Conservation (phyloP, 2,888 invertebrate species). For the Incurvaria masculella region DNA sequence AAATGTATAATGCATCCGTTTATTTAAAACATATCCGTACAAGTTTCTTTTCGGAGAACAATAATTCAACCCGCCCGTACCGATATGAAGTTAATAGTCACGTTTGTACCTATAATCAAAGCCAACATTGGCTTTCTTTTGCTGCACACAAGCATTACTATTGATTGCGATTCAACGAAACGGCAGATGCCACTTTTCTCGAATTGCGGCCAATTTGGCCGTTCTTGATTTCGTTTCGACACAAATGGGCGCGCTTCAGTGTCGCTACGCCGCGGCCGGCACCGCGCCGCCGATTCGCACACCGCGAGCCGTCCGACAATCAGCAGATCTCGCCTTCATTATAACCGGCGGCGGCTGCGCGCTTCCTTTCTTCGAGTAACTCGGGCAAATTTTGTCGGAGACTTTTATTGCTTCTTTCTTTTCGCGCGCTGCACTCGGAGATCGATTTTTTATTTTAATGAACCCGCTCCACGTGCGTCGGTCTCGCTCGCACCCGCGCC, state of each 20-base stretch:
- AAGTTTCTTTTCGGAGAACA: too few species aligned
- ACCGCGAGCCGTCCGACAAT: constrained; percentile 15
- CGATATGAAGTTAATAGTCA: too few species aligned
- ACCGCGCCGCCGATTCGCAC: constrained; percentile 20
- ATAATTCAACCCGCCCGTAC: too few species aligned
- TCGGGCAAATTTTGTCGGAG: constrained; percentile 53
- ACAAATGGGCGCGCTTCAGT: constrained; percentile 1
- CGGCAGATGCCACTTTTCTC: not conserved
- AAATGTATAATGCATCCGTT: too few species aligned
- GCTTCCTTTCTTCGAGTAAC: constrained; percentile 54
- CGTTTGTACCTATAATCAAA: too few species aligned
- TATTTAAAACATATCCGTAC: too few species aligned
- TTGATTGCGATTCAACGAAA: not conserved
- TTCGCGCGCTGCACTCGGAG: constrained; percentile 48
- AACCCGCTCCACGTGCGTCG: constrained; percentile 39
- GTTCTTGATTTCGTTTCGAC: constrained; percentile 20
- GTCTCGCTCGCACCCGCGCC: constrained; percentile 35
- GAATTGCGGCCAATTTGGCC: constrained; percentile 26
- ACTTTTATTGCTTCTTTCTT: constrained; percentile 41
- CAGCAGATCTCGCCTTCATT: not conserved
- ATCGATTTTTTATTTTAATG: constrained; percentile 55
- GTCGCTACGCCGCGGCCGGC: constrained; percentile 9
- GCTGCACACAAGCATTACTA: not conserved
- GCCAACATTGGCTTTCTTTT: too few species aligned
- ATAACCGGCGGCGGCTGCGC: constrained; percentile 32